Evolutionary conservation across 2,888 invertebrate species (phyloP).

Genomic region (Agrenia bidenticulata): DNA sequence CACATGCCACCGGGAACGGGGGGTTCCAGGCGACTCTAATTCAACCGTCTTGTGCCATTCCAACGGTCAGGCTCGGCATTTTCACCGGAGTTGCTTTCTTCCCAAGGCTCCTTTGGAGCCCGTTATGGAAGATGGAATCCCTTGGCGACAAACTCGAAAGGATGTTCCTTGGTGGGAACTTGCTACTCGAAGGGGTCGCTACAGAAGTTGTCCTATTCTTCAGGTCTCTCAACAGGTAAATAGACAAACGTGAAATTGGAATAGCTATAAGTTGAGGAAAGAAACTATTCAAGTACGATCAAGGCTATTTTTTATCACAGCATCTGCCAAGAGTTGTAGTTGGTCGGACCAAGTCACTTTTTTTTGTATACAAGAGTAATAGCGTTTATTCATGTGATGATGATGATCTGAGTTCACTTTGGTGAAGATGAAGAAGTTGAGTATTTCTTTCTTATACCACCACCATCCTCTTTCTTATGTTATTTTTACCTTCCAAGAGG

Average conservation of each 20-base stretch:
- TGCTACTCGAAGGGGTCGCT: slow-evolving; percentile 72
- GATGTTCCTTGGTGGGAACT: slow-evolving; percentile 86
- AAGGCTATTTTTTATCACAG: too few species aligned
- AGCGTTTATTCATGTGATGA: too few species aligned
- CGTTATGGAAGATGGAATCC: slow-evolving; percentile 53
- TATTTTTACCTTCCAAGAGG: too few species aligned
- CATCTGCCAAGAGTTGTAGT: too few species aligned
- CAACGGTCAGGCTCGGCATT: slow-evolving; percentile 32
- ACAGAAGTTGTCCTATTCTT: slow-evolving; percentile 77
- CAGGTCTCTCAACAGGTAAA: slow-evolving; percentile 60
- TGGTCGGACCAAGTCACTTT: too few species aligned
- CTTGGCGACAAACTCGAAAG: slow-evolving; percentile 61
- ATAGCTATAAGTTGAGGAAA: too few species aligned
- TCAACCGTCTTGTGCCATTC: slow-evolving; percentile 15
- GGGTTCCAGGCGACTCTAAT: neutral
- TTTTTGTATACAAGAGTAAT: too few species aligned
- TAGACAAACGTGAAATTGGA: neutral
- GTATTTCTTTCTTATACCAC: too few species aligned
- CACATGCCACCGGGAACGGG: slow-evolving; percentile 14
- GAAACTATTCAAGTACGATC: too few species aligned
- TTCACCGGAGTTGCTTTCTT: slow-evolving; percentile 51
- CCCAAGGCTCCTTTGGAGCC: slow-evolving; percentile 52
- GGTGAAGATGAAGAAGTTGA: too few species aligned
- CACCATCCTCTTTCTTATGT: too few species aligned
- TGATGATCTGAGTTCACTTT: too few species aligned